A percentile compares a stretch with the other conserved stretches of the same genome.
Evolutionary conservation across 2,113 vertebrate species (phyloP).

Genomic region (Jacana jacana): DNA sequence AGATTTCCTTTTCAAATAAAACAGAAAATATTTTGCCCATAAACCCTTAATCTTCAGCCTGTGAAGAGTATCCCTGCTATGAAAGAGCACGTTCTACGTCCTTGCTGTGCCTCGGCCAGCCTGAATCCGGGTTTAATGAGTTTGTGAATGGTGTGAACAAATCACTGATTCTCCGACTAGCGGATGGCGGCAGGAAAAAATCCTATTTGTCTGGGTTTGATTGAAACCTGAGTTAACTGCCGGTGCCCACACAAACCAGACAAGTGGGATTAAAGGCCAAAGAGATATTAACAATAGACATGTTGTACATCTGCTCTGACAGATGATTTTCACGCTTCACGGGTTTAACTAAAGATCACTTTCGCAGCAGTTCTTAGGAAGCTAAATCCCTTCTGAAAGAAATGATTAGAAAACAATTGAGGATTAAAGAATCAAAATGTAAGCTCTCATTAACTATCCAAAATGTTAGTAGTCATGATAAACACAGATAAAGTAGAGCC

Average conservation of each 20-base stretch:
- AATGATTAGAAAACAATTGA: background rate
- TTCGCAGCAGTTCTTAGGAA: slow-evolving; percentile 8
- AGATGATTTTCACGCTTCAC: slow-evolving; percentile 69
- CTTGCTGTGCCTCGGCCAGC: slow-evolving; percentile 27
- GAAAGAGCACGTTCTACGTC: background rate
- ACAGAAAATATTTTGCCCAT: background rate
- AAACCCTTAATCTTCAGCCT: background rate
- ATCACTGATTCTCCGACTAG: background rate
- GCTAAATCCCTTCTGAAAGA: slow-evolving; percentile 20
- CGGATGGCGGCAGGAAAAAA: slow-evolving; percentile 27
- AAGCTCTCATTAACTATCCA: background rate
- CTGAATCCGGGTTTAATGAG: slow-evolving; percentile 49
- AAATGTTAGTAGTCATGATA: background rate
- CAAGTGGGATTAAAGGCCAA: slow-evolving; percentile 48
- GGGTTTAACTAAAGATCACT: slow-evolving; percentile 57
- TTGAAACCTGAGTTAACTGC: slow-evolving; percentile 31
- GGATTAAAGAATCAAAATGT: background rate
- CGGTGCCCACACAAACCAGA: background rate
- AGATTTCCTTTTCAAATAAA: background rate
- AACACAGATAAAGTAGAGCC: background rate
- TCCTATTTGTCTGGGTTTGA: slow-evolving; percentile 38
- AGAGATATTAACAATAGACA: slow-evolving; percentile 28
- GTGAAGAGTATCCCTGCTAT: background rate
- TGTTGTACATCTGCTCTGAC: slow-evolving; percentile 49
- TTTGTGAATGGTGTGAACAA: slow-evolving; percentile 55